Conservation (phyloP, 2,113 vertebrate species). For the Sorex fumeus region DNA sequence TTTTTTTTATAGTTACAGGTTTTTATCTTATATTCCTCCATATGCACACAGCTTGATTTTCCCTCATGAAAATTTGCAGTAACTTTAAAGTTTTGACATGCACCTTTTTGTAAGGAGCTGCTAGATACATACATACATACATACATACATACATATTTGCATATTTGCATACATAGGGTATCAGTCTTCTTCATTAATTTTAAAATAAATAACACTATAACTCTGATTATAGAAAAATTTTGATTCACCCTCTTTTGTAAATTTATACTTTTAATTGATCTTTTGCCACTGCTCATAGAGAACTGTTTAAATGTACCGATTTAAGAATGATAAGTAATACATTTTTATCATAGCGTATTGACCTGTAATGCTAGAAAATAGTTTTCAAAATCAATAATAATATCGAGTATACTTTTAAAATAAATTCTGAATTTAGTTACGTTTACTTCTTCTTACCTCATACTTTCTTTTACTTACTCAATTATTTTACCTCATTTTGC, state of each 20-base stretch:
- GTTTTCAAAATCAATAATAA: conserved; percentile 84
- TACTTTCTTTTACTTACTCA: not conserved
- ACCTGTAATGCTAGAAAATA: conserved; percentile 81
- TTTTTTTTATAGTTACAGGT: conserved; percentile 72
- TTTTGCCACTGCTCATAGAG: not conserved
- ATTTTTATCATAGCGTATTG: conserved; percentile 74
- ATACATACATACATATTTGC: no score
- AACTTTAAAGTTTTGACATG: conserved; percentile 1
- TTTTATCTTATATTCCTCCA: conserved; percentile 26
- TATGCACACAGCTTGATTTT: not conserved
- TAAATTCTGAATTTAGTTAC: not conserved
- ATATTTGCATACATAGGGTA: not conserved
- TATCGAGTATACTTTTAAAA: conserved; percentile 63
- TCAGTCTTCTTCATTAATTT: not conserved
- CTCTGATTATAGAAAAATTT: not conserved
- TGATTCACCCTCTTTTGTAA: conserved; percentile 32
- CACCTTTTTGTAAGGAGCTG: not conserved
- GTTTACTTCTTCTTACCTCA: conserved; percentile 15
- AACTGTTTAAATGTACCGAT: conserved; percentile 79
- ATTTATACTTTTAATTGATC: conserved; percentile 67
- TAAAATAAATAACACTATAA: conserved; percentile 14
- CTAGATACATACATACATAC: rapidly evolving
- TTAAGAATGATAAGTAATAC: conserved; percentile 75
- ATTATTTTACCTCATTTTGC: not conserved
- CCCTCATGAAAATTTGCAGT: not conserved